Evolutionary conservation across 53 echinoderm and acorn worm species (phyloP), one percentile per base, ranked within the genome.

Genomic region (Actinopyga echinites): DNA sequence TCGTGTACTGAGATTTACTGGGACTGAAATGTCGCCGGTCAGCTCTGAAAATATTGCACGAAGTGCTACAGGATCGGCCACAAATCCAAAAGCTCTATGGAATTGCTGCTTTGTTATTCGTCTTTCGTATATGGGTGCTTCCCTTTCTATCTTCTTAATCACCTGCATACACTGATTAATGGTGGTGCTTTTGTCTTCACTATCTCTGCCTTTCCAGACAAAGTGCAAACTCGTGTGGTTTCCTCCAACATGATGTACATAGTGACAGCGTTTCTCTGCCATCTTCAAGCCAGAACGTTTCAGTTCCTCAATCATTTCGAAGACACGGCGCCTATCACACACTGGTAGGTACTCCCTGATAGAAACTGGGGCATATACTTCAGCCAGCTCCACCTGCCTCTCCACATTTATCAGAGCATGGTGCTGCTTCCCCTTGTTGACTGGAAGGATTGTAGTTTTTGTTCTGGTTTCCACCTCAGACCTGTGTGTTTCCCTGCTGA

Each of bases 61-160:
- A 36, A 68, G 69, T 30, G 69, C 31, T 20, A 68, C 69, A 26
- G 69, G 69, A 33, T 68, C 37, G 3, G 32, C 69, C 32, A 68
- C 37, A 68, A 68, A 68, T 30, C 69, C 20, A 36, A 68, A 68
- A 28, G 26, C 32, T 33, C 37, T 30, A 5, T 33, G 32, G 31
- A 68, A 30, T 36, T 68, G 26, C 69, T 68, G 32, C 69, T 68
- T 68, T 68, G 69, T 68, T 33, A 68, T 68, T 30, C 69, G 21
- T 30, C 69, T 30, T 30, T 68, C 69, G 37, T 68, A 68, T 33
- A 68, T 28, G 20, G 69, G 69, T 4, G 37, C 69, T 68, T 30
- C 69, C 3, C 2, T 36, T 36, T 68, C 69, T 21, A 68, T 30
- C 37, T 5, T 36, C 32, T 21, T 30, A 21, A 68, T 68, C 21